Base-by-base conservation (phyloP, 1,140 invertebrate genomes). In the Brachionus rubens region DNA sequence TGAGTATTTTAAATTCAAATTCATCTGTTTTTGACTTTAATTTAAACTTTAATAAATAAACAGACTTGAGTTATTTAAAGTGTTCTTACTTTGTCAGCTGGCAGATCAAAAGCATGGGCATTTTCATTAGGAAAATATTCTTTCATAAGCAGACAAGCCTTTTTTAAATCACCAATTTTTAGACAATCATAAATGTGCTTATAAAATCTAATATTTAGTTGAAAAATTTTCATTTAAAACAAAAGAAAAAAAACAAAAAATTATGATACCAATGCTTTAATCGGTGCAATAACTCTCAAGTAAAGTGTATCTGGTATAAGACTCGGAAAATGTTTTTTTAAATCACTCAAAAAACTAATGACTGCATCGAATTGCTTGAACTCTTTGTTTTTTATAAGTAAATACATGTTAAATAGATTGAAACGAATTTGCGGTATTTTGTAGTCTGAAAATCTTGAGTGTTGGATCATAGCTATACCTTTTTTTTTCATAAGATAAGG, bases 151-250 rank as follows among this genome's bases (percentile, higher is more conserved):
- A 43, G 5, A 36, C 59, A 41, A 24, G 19, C 10, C 24, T 43
- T 65, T 24, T 24, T 43, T 0, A 65, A n/a, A 14, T 65, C 59
- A 14, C 30, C 41, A 7, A 24, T 21, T 24, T 36, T 65, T 4
- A 65, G 40, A 65, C 59, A 65, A 12, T 65, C 59, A 16, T 65
- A 65, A 21, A 65, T 65, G 14, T 46, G 43, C 43, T 46, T 46
- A n/a, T n/a, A 6, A 40, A 12, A 12, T 40, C 4, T 12, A 40
- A 40, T 6, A 40, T 40, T n/a, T n/a, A n/a, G n/a, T n/a, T n/a
- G n/a, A n/a, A n/a, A 40, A 40, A 40, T 6, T 40, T 6, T 6
- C 36, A 40, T 40, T 12, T 6, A 40, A 40, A 40, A 6, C 12
- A 40, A 40, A 4, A 6, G 4, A 40, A 40, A 40, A 40, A 40